These are phyloP conservation scores for Pandemis cinnamomeana DNA, from an alignment of 2,888 invertebrate species.

Conservation along the genomic window DNA sequence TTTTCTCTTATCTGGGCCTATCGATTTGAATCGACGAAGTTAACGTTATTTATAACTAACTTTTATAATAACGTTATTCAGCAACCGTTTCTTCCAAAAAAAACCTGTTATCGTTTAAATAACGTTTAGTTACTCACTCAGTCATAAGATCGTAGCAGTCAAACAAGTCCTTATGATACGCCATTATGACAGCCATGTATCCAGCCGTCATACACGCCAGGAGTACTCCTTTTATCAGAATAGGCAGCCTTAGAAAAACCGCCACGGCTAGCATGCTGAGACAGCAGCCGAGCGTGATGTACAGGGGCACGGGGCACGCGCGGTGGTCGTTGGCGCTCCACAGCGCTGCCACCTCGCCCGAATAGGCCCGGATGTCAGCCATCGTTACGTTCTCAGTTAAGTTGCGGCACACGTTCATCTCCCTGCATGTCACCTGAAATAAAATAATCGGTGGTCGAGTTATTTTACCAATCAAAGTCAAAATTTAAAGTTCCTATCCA, in stretches of 20 bases:
- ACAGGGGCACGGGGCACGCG: constrained; percentile 93
- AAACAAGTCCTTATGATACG: constrained; percentile 92
- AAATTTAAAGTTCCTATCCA: too few relatives aligned
- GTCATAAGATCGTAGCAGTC: constrained; percentile 92
- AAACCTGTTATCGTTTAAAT: not conserved
- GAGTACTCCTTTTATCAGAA: constrained; percentile 91
- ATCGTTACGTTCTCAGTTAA: constrained; percentile 80
- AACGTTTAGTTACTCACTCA: constrained; percentile 82
- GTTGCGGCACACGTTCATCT: constrained; percentile 72
- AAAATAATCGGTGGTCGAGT: constrained; percentile 41
- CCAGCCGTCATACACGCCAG: constrained; percentile 91
- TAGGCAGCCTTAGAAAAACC: constrained; percentile 92
- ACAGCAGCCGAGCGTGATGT: constrained; percentile 93
- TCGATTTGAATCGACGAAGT: too few relatives aligned
- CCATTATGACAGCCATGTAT: constrained; percentile 91
- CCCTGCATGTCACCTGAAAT: constrained; percentile 76
- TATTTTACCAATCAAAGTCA: not conserved
- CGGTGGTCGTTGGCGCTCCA: constrained; percentile 87
- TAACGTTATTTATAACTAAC: too few relatives aligned
- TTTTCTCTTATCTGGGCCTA: too few relatives aligned
- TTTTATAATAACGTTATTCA: too few relatives aligned
- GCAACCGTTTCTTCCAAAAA: too few relatives aligned
- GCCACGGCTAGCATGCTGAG: constrained; percentile 93
- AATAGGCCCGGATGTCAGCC: constrained; percentile 74
- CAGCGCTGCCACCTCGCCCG: constrained; percentile 63